Conservation (phyloP, 2,888 invertebrate genomes). For the Drosophila anomalipes region DNA sequence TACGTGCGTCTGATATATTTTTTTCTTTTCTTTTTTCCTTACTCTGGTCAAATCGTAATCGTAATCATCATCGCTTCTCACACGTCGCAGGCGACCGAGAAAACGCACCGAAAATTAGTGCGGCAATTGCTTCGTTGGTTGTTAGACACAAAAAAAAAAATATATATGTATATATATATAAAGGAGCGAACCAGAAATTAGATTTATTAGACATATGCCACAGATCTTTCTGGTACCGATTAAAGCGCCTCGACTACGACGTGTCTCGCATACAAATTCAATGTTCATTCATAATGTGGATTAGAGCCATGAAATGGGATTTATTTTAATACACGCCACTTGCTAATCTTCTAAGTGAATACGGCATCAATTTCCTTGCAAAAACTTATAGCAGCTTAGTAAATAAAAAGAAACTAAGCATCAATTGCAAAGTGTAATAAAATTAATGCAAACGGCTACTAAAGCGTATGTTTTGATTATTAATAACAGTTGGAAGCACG, state of each 20-base stretch:
- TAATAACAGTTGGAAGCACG: not conserved
- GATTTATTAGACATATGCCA: slow-evolving; percentile 76
- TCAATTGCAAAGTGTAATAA: slow-evolving; percentile 28
- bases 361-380: slow-evolving; percentile 42
- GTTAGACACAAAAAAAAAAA: slow-evolving; percentile 7
- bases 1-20: slow-evolving; percentile 60
- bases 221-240: slow-evolving; percentile 64
- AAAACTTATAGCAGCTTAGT: slow-evolving; percentile 14
- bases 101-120: slow-evolving; percentile 76
- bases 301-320: slow-evolving; percentile 57
- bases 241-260: slow-evolving; percentile 50
- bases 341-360: slow-evolving; percentile 57
- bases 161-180: not conserved
- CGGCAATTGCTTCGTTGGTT: slow-evolving; percentile 61
- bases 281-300: slow-evolving; percentile 34
- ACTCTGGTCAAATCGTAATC: slow-evolving; percentile 47
- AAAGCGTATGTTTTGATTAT: not conserved
- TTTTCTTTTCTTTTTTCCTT: not conserved
- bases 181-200: slow-evolving; percentile 37
- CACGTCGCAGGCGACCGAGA: slow-evolving; percentile 64
- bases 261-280: slow-evolving; percentile 64
- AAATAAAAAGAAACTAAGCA: slow-evolving; percentile 34
- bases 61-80: slow-evolving; percentile 57
- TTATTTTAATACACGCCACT: slow-evolving; percentile 57
- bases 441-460: slow-evolving; percentile 4